These are phyloP conservation scores for Philhelius pedissequus DNA, from an alignment of 2,888 invertebrate species.

Conservation along the genomic window DNA sequence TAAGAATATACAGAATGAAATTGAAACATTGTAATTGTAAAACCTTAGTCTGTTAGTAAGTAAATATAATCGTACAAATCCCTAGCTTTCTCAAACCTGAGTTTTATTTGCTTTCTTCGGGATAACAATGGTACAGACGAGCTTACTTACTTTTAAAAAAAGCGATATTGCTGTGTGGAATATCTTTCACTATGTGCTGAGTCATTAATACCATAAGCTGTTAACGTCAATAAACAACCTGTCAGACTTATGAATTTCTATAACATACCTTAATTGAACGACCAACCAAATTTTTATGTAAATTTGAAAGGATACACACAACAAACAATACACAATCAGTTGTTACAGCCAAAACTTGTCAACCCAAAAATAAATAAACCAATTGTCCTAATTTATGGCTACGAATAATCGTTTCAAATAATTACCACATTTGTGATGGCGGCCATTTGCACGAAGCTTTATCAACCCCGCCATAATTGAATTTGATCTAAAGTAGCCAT, in stretches of 20 bases:
- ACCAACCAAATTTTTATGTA: constrained; percentile 4
- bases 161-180: too few species aligned
- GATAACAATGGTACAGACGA: too few species aligned
- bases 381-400: constrained; percentile 51
- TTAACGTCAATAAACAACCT: not conserved
- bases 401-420: constrained; percentile 57
- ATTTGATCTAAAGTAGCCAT: constrained; percentile 7
- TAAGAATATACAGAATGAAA: too few species aligned
- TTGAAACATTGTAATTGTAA: too few species aligned
- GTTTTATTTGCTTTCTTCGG: too few species aligned
- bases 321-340: not conserved
- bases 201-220: not conserved
- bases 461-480: constrained; percentile 1
- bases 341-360: constrained; percentile 39
- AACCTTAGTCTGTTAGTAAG: too few species aligned
- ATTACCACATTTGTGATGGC: not conserved
- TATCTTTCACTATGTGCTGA: too few species aligned
- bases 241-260: not conserved
- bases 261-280: too few species aligned
- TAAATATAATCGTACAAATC: too few species aligned
- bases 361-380: constrained; percentile 24
- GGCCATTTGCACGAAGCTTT: constrained; percentile 22
- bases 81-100: too few species aligned
- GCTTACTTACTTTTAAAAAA: too few species aligned
- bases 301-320: not conserved